Conservation (phyloP, 2,113 vertebrate genomes). For the Brienomyrus longianalis region DNA sequence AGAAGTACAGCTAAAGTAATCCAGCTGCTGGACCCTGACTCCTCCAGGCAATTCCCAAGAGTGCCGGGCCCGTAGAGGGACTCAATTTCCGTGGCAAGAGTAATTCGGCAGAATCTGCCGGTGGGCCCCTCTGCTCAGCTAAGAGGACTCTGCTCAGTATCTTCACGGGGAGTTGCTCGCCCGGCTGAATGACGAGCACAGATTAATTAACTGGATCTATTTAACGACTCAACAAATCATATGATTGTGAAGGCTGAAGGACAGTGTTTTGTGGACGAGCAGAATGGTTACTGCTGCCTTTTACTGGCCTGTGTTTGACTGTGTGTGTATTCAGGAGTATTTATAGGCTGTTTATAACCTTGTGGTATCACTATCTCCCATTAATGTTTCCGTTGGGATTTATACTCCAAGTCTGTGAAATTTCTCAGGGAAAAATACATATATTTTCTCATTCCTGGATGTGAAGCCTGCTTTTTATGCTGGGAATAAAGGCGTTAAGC, state of each 20-base stretch:
- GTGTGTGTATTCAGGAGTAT: background rate
- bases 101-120: conserved; percentile 43
- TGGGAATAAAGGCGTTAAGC: background rate
- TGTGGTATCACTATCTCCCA: background rate
- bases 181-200: conserved; percentile 51
- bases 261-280: background rate
- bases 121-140: conserved; percentile 55
- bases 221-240: conserved; percentile 54
- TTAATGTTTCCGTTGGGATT: background rate
- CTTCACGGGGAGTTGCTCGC: conserved; percentile 40
- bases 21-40: conserved; percentile 15
- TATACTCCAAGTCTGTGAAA: background rate
- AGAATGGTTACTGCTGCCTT: background rate
- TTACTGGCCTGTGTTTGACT: background rate
- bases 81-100: conserved; percentile 33
- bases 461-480: background rate
- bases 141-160: conserved; percentile 42
- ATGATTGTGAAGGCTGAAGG: conserved; percentile 39
- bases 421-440: conserved; percentile 3
- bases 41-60: background rate
- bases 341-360: background rate
- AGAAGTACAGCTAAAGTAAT: conserved; percentile 3
- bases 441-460: background rate
- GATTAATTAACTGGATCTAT: conserved; percentile 60
- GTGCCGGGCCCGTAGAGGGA: conserved; percentile 30